phyloP scores from a whole-genome alignment of 2,113 vertebrate species.

The Chelonoidis abingdonii region DNA sequence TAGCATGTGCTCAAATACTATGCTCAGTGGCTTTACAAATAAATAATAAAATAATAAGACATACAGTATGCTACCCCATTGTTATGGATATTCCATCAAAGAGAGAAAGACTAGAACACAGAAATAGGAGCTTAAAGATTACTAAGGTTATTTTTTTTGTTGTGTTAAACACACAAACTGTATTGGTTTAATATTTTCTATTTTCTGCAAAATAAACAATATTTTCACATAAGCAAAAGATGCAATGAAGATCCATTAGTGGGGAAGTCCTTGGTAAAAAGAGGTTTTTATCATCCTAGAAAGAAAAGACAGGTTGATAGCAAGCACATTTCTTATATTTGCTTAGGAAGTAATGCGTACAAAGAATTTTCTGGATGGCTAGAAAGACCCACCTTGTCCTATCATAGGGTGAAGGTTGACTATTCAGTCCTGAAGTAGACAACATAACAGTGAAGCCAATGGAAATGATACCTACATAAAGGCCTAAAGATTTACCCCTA shows the following conservation, averaged over 20 bases:
- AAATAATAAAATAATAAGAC: not conserved
- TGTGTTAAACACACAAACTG: not conserved
- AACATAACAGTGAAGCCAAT: not conserved
- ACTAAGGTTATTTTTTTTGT: fast-evolving
- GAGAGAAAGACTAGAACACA: not conserved
- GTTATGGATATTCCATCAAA: not conserved
- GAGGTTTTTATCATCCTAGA: not conserved
- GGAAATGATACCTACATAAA: not conserved
- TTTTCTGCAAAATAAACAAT: constrained; percentile 1
- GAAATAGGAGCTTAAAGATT: not conserved
- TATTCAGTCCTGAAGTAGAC: not conserved
- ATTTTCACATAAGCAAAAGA: not conserved
- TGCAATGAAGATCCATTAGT: not conserved
- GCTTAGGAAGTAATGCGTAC: not conserved
- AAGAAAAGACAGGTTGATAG: not conserved
- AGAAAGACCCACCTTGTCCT: not conserved
- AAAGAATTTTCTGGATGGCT: not conserved
- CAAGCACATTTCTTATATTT: constrained; percentile 14
- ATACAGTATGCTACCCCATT: not conserved
- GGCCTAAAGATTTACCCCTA: not conserved
- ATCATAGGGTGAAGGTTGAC: not conserved
- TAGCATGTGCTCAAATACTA: not conserved
- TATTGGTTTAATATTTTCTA: not conserved
- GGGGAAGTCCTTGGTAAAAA: not conserved
- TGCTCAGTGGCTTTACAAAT: not conserved